Conservation (phyloP, 2,797 vertebrate genomes). For the Lithobates pipiens region DNA sequence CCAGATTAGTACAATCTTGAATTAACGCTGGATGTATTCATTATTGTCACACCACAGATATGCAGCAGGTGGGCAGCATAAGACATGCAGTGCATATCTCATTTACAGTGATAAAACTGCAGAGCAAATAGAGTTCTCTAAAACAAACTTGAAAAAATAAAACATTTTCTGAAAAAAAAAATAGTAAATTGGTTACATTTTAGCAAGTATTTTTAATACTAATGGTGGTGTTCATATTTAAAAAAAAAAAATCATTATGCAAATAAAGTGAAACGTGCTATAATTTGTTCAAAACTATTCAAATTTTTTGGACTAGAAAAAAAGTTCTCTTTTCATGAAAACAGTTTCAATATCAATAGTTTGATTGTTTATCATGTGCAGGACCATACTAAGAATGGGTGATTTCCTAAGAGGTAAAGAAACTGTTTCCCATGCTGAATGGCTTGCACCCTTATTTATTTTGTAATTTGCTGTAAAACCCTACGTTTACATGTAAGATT, state of each 20-base stretch:
- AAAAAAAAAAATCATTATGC: neutral
- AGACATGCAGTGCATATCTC: conserved; percentile 62
- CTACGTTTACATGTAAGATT: too few species aligned
- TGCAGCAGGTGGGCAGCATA: conserved; percentile 67
- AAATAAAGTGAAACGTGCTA: neutral
- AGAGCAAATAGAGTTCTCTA: too few species aligned
- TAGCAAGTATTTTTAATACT: neutral
- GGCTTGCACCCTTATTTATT: too few species aligned
- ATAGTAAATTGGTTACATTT: too few species aligned
- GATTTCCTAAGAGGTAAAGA: neutral
- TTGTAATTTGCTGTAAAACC: too few species aligned
- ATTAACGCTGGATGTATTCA: conserved; percentile 79
- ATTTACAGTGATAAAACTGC: neutral
- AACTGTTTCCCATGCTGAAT: too few species aligned
- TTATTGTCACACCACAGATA: conserved; percentile 71
- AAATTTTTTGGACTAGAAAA: too few species aligned
- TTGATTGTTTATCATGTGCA: neutral
- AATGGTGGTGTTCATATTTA: neutral
- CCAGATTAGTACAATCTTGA: conserved; percentile 77
- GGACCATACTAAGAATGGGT: neutral
- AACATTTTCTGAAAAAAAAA: too few species aligned
- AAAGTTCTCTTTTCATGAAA: neutral
- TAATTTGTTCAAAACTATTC: neutral
- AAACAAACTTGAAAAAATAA: neutral
- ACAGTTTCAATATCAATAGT: neutral